These are phyloP conservation scores for Cosmorhoe ocellata DNA, from an alignment of 2,888 invertebrate species.

Conservation along the genomic window DNA sequence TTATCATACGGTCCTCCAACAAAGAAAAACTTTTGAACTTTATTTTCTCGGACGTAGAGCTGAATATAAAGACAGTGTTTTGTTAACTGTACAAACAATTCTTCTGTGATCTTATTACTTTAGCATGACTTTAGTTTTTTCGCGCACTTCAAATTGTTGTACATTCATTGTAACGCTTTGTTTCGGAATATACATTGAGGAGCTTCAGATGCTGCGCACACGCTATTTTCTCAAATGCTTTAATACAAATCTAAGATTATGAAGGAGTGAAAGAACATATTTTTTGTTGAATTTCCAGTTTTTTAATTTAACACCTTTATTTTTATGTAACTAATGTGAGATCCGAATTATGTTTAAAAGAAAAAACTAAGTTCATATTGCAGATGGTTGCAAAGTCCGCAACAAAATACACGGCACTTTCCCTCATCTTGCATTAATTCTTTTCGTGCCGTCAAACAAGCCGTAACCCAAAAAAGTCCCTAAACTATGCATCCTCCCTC, in stretches of 20 bases:
- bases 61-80: conserved; percentile 2
- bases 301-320: too few species aligned
- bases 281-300: too few species aligned
- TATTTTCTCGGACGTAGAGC: conserved; percentile 10
- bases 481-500: conserved; percentile 28
- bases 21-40: conserved; percentile 5
- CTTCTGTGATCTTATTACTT: conserved; percentile 7
- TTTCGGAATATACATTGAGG: conserved; percentile 2
- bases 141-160: conserved; percentile 19
- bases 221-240: too few species aligned
- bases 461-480: conserved; percentile 11
- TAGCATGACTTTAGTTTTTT: conserved; percentile 15
- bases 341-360: too few species aligned
- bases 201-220: not conserved
- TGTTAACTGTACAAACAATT: not conserved
- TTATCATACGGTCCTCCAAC: conserved; percentile 13
- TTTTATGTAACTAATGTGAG: too few species aligned
- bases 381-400: too few species aligned
- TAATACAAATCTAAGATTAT: too few species aligned
- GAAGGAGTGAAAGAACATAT: too few species aligned
- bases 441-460: conserved; percentile 1
- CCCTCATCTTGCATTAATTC: conserved; percentile 12
- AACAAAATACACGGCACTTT: too few species aligned
- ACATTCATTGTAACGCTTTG: conserved; percentile 18
- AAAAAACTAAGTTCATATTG: too few species aligned